Evolutionary conservation across 2,113 vertebrate species (phyloP), one percentile per base, ranked within the genome.

Genomic region (Orientallactaga bullata): DNA sequence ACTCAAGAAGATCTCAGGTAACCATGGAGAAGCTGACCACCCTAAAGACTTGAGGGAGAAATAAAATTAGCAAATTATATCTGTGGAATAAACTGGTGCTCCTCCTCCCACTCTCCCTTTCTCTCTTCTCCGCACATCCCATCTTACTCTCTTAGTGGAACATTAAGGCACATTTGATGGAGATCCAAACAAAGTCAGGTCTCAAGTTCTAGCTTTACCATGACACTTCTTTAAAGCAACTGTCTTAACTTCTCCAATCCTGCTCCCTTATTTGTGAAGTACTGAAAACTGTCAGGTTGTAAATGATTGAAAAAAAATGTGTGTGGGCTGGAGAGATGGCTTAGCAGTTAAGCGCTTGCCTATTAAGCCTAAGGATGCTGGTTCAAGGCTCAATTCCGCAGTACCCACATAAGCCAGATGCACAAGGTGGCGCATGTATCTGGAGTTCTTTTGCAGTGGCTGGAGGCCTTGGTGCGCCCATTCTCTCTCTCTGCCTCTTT

Each of bases 251-350:
- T 89, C 84, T 83, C 39, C 30, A 60, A 8, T 26, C 37, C 26
- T 71, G 18, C 18, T 37, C 87, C 73, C 85, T 94, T 77, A 32
- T 51, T 85, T 74, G n/a, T 37, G 39, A 89, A 81, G 84, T 47
- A 26, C 35, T n/a, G 13, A 63, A n/a, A 83, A 47, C 11, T 26
- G 0, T 47, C 30, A 66, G n/a, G 42, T 51, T 4, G 5, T 77
- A 47, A 47, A 76, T 39, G 42, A 26, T 1, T 78, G 78, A 77
- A 55, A 55, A n/a, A 51, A 76, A 81, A 88, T 13, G 23, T 37
- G 37, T 0, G 18, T 12, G 58, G n/a, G n/a, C n/a, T n/a, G n/a
- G n/a, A n/a, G n/a, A n/a, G n/a, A n/a, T n/a, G n/a, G n/a, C n/a
- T n/a, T n/a, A n/a, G n/a, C n/a, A n/a, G n/a, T n/a, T n/a, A n/a